Base-by-base conservation (phyloP, 2,888 invertebrate genomes). In the Nysson spinosus region DNA sequence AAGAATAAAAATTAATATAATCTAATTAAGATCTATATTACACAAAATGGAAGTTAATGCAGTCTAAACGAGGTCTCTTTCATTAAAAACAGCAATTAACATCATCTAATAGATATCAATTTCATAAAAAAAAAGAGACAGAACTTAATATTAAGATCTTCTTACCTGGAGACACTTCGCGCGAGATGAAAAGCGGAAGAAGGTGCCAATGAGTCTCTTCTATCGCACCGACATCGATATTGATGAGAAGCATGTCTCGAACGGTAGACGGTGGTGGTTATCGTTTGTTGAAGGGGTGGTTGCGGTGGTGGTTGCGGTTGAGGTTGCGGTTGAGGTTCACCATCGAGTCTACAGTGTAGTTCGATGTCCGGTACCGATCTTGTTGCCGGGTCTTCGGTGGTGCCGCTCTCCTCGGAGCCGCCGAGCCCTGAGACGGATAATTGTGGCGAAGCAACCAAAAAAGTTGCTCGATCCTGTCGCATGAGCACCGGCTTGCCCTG, bases 391-490 rank as follows among this genome's bases (percentile, higher is more conserved):
- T 93, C 92, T 83, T 92, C 93, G 34, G 90, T 91, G 3, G 93
- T 91, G 63, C 90, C 90, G 78, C 92, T 92, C 87, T 95, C 95
- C 87, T 95, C 95, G 77, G 95, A 95, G 50, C 94, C 94, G 28
- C 94, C 93, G 73, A 91, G 89, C 2, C 90, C 91, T 57, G 88
- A 88, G 52, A 91, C 91, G 35, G 94, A 94, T 68, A 95, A 89
- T 82, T 93, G 91, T 26, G 90, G 90, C 75, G 92, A 92, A 58
- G 94, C 91, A 61, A 92, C 88, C 86, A 92, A 91, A 83, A 92
- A 91, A 47, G 95, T 95, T 42, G 95, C 95, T 79, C 95, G 93
- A 88, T 95, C 95, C 88, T 95, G 95, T 73, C 95, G 91, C 89
- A 94, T 95, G 72, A 95, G 89, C 68, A 95, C 93, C 73, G 95